Evolutionary conservation across 1,140 invertebrate species (phyloP).

Genomic region (Dinoponera quadriceps): DNA sequence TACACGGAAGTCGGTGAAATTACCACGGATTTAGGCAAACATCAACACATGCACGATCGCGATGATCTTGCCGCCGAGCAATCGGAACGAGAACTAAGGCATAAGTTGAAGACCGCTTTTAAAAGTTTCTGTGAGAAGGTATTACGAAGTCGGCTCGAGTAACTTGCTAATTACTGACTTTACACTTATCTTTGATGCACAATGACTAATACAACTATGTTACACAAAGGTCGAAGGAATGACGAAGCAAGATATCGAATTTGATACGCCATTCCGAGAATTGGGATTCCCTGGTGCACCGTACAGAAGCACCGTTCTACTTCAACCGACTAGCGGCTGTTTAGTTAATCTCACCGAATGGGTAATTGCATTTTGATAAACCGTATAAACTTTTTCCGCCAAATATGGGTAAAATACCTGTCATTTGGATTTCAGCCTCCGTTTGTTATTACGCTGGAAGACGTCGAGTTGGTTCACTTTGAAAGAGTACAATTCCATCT

Average conservation of each 20-base stretch:
- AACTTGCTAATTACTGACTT: slow-evolving; percentile 8
- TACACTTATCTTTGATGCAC: slow-evolving; percentile 15
- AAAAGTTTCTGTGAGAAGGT: slow-evolving; percentile 99
- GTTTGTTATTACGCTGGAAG: slow-evolving; percentile 98
- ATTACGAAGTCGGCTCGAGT: slow-evolving; percentile 31
- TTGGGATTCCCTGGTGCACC: slow-evolving; percentile 99
- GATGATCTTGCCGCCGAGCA: slow-evolving; percentile 99
- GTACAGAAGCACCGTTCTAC: slow-evolving; percentile 96
- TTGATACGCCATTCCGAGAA: slow-evolving; percentile 99
- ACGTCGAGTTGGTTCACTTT: slow-evolving; percentile 99
- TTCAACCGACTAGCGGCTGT: slow-evolving; percentile 98
- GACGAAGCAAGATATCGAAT: slow-evolving; percentile 99
- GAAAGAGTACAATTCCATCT: slow-evolving; percentile 99
- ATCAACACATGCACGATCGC: slow-evolving; percentile 99
- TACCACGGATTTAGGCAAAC: slow-evolving; percentile 99
- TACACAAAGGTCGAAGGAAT: slow-evolving; percentile 92
- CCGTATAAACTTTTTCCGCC: neutral
- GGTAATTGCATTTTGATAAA: slow-evolving; percentile 85
- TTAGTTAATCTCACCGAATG: slow-evolving; percentile 99
- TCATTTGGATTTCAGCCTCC: slow-evolving; percentile 90
- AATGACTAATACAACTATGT: slow-evolving; percentile 1
- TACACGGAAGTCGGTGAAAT: slow-evolving; percentile 99
- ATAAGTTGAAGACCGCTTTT: slow-evolving; percentile 98
- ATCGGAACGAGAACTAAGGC: slow-evolving; percentile 97
- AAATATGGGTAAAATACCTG: neutral